phyloP scores from a whole-genome alignment of 2,888 invertebrate genomes.

The Lepidochrysops patricia region DNA sequence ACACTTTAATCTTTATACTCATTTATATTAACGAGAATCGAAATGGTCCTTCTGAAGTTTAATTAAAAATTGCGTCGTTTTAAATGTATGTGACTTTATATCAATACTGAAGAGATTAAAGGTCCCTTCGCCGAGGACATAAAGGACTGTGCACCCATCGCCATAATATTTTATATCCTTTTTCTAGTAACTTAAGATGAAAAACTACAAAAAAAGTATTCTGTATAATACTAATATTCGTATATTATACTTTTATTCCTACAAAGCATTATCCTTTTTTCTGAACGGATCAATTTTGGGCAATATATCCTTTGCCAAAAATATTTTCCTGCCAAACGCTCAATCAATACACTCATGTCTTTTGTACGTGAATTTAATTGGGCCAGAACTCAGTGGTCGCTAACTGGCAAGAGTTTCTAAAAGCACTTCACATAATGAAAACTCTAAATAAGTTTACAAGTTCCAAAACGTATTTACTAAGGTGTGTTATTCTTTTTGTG shows the following conservation, averaged over 20 bases:
- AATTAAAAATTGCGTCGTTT: slow-evolving; percentile 2
- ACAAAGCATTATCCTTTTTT: no score
- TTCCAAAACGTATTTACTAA: background rate
- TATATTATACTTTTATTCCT: no score
- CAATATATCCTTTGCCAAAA: no score
- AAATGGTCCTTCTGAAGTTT: background rate
- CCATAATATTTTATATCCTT: no score
- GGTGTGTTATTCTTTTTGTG: background rate
- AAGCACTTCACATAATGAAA: slow-evolving; percentile 1
- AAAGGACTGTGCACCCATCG: background rate
- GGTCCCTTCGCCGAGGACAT: background rate
- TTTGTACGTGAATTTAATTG: slow-evolving; percentile 4
- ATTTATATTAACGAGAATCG: background rate
- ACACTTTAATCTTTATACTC: background rate
- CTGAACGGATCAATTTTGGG: no score
- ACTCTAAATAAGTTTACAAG: background rate
- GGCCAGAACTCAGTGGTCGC: background rate
- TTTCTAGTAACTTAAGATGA: no score
- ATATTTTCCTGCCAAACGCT: background rate
- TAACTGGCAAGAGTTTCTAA: background rate
- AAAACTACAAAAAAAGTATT: no score
- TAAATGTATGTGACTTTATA: background rate
- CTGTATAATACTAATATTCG: no score
- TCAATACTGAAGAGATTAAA: background rate
- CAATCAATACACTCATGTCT: background rate